Evolutionary conservation across 2,113 vertebrate species (phyloP).

Genomic region (Cercocebus atys): DNA sequence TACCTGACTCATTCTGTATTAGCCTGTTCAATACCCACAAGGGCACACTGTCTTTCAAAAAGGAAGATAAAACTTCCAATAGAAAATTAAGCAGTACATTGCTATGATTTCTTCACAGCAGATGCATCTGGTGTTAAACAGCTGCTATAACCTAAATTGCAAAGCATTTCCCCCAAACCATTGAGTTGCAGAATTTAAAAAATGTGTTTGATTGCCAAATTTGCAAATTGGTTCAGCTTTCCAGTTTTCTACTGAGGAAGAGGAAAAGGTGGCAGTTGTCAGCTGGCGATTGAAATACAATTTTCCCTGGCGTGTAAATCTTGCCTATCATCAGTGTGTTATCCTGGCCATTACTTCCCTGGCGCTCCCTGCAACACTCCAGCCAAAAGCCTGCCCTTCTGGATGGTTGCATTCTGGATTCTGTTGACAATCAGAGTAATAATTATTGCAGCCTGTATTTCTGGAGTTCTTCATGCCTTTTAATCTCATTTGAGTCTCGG

Average conservation of each 20-base stretch:
- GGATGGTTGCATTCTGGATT: neutral
- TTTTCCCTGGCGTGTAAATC: neutral
- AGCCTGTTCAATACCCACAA: neutral
- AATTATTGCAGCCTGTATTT: neutral
- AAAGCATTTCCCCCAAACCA: slow-evolving; percentile 28
- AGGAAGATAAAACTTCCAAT: neutral
- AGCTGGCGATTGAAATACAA: neutral
- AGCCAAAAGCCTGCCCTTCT: neutral
- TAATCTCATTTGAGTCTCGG: neutral
- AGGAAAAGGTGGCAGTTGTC: neutral
- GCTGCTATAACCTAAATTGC: neutral
- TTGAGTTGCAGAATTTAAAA: slow-evolving; percentile 52
- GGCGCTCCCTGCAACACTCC: fast-evolving
- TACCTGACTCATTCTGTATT: neutral
- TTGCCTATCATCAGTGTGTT: neutral
- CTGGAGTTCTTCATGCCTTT: neutral
- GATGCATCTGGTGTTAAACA: neutral
- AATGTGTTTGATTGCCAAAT: slow-evolving; percentile 45
- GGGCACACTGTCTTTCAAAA: neutral
- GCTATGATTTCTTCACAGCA: neutral
- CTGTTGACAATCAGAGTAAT: neutral
- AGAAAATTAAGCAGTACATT: neutral
- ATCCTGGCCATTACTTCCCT: neutral
- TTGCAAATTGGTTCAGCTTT: slow-evolving; percentile 35
- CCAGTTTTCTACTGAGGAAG: neutral